Evolutionary conservation across 1,140 invertebrate species (phyloP), one percentile per base, ranked within the genome.

Genomic region (Scaptomyza montana): DNA sequence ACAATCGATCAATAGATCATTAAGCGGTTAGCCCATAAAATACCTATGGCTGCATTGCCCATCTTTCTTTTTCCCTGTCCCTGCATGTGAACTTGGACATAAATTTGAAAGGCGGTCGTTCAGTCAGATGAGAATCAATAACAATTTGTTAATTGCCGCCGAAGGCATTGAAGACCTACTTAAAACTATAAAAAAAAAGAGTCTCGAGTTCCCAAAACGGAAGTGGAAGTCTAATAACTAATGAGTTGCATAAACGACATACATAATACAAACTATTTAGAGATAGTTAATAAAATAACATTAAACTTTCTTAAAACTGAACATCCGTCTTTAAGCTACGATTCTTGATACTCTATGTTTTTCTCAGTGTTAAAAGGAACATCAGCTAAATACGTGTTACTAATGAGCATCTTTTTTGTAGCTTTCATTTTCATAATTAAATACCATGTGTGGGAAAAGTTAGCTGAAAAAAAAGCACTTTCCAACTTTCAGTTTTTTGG

Each of bases 1-100:
- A 86, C 82, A 81, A 86, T 78, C 81, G 74, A 80, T 69, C 76
- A 74, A 86, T 86, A 71, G 75, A 86, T 86, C 82, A 81, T 82
- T 33, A 9, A 59, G 72, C 56, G 13, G 50, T 57, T 46, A 87
- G 75, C 71, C 63, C 82, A 87, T 86, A 86, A 87, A 87, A 21
- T 63, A 51, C 50, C 50, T 46, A 65, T 41, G 51, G 64, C 60
- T n/a, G 39, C 10, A 10, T 9, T 9, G 9, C 10, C 10, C 36
- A 30, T 39, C 9, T 39, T 10, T 39, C 36, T 39, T 3, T 9
- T 3, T 39, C 39, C 39, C 39, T 36, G 7, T 43, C 39, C 65
- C 75, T 80, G 69, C 84, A 78, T 62, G 64, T 78, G 70, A 25
- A 67, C 36, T 25, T 50, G 51, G 50, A 54, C 67, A 87, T 86